Percentiles rank a stretch among this genome's conserved stretches.
These are phyloP conservation scores for Motacilla tschutschensis DNA, from an alignment of 2,113 vertebrate genomes.

Conservation along the genomic window DNA sequence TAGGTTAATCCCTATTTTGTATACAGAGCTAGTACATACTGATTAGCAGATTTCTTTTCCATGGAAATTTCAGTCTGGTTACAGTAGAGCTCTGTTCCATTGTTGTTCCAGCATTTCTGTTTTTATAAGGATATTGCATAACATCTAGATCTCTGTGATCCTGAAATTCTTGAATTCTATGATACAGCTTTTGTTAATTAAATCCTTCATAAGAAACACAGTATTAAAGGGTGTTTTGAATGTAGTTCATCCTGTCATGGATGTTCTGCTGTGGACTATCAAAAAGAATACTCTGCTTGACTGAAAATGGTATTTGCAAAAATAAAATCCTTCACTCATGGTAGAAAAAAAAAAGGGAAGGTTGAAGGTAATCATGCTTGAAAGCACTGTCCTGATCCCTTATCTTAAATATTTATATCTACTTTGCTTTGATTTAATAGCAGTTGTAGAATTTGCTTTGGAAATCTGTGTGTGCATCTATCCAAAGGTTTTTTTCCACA, in stretches of 20 bases:
- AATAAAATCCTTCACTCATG: background rate
- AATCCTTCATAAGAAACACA: background rate
- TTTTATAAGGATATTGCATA: constrained; percentile 17
- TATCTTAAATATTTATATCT: background rate
- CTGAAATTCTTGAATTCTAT: background rate
- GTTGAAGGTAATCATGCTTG: background rate
- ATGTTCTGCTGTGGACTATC: background rate
- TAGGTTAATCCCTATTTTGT: constrained; percentile 59
- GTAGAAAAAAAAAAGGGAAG: background rate
- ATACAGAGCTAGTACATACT: background rate
- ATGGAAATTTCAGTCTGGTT: constrained; percentile 17
- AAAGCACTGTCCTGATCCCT: background rate
- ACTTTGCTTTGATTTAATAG: background rate
- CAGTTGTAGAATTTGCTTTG: background rate
- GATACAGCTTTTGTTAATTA: background rate
- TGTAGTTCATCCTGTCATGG: background rate
- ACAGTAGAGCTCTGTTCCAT: constrained; percentile 3
- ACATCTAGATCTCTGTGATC: background rate
- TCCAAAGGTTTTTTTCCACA: background rate
- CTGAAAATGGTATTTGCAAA: background rate
- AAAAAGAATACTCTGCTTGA: background rate
- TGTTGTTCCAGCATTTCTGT: background rate
- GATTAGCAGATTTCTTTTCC: constrained; percentile 33
- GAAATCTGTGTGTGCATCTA: background rate
- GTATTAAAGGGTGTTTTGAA: background rate